Evolutionary conservation across 2,797 vertebrate species (phyloP), one percentile per base, ranked within the genome.

Genomic region (Staurois parvus): DNA sequence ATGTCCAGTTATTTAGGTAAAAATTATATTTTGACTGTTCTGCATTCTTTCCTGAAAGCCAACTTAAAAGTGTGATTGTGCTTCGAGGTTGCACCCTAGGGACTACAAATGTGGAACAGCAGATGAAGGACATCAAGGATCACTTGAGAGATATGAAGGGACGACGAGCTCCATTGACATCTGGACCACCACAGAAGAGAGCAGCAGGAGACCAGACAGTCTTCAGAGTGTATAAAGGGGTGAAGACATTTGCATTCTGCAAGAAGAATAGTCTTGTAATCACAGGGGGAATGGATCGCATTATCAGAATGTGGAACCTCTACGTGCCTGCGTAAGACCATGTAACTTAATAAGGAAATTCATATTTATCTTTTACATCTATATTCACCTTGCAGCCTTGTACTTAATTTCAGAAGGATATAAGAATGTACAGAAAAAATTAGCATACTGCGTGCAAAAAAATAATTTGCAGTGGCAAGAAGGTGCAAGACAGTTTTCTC

Each of bases 241-340:
- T 94, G 67, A 94, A 94, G 90, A 88, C 87, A 0, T 96, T 96
- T 92, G 94, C 88, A 4, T 89, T 95, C 70, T 93, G 90, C 80
- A 90, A 91, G 76, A 94, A 89, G 76, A 91, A 85, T 26, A 92
- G 93, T 79, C 83, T 96, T 86, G 85, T 96, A 80, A 91, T 95
- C 82, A 94, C 95, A 0, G 96, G 94, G 0, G 92, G 95, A 76
- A 91, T 93, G 93, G 95, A 95, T 88, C 37, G 81, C 85, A 88
- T 92, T 1, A 84, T 96, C 75, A 89, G 90, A 64, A 87, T 95
- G 90, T 96, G 96, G 96, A 96, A 95, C 88, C 93, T 96, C 8
- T 88, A 90, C 78, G 85, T 93, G 59, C 91, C 90, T 0, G 91
- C 88, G 94, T 95, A 77, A 92, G 92, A 64, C 7, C 21, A 24